phyloP scores from a whole-genome alignment of 37 sponge, comb jelly and placozoan genomes.

The Halichondria panicea region DNA sequence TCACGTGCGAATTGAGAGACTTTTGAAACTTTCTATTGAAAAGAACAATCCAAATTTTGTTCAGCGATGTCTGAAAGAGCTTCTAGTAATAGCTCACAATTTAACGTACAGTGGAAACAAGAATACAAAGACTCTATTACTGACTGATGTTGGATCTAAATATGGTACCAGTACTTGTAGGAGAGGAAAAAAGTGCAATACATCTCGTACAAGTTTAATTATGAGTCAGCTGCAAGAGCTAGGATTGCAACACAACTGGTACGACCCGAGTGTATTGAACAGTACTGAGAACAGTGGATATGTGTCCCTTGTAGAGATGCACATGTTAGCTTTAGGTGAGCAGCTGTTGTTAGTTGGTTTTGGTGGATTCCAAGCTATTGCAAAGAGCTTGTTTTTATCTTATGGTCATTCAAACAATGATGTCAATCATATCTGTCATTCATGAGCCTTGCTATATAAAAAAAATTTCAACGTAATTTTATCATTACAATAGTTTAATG shows the following conservation, averaged over 20 bases:
- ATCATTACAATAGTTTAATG: too few relatives aligned
- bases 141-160: slow-evolving; percentile 1
- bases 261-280: slow-evolving; percentile 2
- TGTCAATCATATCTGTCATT: too few relatives aligned
- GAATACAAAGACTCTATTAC: background rate
- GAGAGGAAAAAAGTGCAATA: background rate
- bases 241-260: background rate
- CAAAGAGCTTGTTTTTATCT: too few relatives aligned
- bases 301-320: slow-evolving; percentile 57
- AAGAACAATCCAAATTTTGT: background rate
- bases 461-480: too few relatives aligned
- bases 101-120: background rate
- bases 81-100: background rate
- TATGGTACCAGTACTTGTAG: slow-evolving; percentile 15
- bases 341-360: slow-evolving; percentile 41
- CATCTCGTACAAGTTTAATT: background rate
- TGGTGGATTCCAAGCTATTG: slow-evolving; percentile 53
- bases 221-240: background rate
- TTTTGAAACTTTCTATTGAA: slow-evolving; percentile 3
- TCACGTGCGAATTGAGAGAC: slow-evolving; percentile 41
- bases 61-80: background rate
- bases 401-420: too few relatives aligned
- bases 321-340: slow-evolving; percentile 32
- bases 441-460: too few relatives aligned
- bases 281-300: slow-evolving; percentile 34